phyloP scores from a whole-genome alignment of 2,888 invertebrate species.

The Melieria crassipennis region DNA sequence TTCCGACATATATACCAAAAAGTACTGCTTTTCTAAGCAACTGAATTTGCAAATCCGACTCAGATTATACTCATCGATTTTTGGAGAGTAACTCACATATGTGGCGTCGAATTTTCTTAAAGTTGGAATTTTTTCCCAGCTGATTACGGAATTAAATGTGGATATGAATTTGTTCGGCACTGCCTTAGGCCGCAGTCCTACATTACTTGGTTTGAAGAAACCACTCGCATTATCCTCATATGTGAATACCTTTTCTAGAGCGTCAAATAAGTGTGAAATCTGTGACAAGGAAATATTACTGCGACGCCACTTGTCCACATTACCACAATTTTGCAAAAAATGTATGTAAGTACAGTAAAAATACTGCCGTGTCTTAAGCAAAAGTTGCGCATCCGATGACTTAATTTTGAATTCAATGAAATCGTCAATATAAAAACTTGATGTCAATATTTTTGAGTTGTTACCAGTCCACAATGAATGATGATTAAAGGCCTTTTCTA shows the following conservation, averaged over 20 bases:
- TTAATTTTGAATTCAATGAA: constrained; percentile 78
- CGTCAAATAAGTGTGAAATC: constrained; percentile 45
- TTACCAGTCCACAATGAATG: not conserved
- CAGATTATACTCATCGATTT: not conserved
- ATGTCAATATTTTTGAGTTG: constrained; percentile 3
- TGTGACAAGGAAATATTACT: constrained; percentile 34
- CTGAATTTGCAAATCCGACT: not conserved
- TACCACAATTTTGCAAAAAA: constrained; percentile 48
- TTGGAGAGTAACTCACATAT: not conserved
- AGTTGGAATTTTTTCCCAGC: constrained; percentile 22
- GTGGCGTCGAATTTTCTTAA: not conserved
- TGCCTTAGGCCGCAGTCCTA: constrained; percentile 55
- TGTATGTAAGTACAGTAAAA: constrained; percentile 66
- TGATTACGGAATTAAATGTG: constrained; percentile 39
- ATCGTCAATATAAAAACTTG: constrained; percentile 70
- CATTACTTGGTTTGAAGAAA: constrained; percentile 47
- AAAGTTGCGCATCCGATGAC: constrained; percentile 72
- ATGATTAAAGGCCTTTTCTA: not conserved
- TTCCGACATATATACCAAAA: constrained; percentile 42
- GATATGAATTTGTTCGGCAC: constrained; percentile 47
- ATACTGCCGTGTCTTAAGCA: constrained; percentile 77
- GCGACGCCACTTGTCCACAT: constrained; percentile 47
- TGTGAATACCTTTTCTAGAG: constrained; percentile 46
- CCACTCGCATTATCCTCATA: constrained; percentile 48
- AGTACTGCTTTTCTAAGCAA: constrained; percentile 44